Percentiles rank a stretch among this genome's conserved stretches.
Conservation (phyloP, 2,113 vertebrate species). For the Mastomys natalensis region DNA sequence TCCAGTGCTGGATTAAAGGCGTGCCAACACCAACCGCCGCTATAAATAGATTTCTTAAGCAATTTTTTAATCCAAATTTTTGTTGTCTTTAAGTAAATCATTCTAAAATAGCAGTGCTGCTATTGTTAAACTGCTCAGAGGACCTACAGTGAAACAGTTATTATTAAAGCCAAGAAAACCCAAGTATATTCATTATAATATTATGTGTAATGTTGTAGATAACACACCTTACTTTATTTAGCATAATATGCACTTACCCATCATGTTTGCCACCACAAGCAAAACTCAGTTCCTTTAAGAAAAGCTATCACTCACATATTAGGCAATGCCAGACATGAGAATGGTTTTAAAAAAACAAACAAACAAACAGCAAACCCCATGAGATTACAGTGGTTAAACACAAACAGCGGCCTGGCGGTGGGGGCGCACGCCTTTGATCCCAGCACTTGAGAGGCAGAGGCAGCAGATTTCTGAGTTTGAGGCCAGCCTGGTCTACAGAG, state of each 20-base stretch:
- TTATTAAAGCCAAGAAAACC: conserved; percentile 58
- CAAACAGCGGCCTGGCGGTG: too few relatives aligned
- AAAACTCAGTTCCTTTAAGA: conserved; percentile 58
- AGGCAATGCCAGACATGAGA: not conserved
- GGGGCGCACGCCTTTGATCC: too few relatives aligned
- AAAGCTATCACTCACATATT: not conserved
- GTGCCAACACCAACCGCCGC: too few relatives aligned
- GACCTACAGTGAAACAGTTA: conserved; percentile 49
- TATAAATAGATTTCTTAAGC: conserved; percentile 69
- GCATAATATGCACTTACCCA: conserved; percentile 1
- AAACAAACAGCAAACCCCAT: too few relatives aligned
- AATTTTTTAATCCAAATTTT: conserved; percentile 62
- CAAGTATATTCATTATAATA: conserved; percentile 44
- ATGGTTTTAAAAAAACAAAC: not conserved
- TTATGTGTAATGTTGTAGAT: not conserved
- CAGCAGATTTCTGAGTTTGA: too few relatives aligned
- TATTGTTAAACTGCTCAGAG: conserved; percentile 11
- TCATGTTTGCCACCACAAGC: not conserved
- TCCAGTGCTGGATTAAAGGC: too few relatives aligned
- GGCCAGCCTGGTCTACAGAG: too few relatives aligned
- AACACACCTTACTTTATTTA: not conserved
- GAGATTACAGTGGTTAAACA: conserved; percentile 35
- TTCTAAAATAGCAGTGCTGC: conserved; percentile 57
- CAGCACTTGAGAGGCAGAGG: too few relatives aligned
- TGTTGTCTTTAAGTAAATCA: conserved; percentile 51